Percentiles rank a stretch among this genome's conserved stretches.
Conservation (phyloP, 2,888 invertebrate species). For the Campaea margaritaria region DNA sequence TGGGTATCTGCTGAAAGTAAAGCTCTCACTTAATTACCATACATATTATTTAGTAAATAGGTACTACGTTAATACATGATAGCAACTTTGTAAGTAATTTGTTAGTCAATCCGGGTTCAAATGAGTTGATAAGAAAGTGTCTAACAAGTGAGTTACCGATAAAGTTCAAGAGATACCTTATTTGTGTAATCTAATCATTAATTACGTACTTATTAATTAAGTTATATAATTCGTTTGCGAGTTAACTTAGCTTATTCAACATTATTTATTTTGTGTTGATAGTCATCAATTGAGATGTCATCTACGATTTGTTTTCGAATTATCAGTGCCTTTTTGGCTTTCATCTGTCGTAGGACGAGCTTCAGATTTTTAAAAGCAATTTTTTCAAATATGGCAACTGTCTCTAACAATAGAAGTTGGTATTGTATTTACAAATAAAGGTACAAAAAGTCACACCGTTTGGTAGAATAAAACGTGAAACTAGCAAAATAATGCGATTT, state of each 20-base stretch:
- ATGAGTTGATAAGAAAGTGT: conserved; percentile 25
- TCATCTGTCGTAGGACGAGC: too few relatives aligned
- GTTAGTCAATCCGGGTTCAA: conserved; percentile 7
- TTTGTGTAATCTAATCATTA: background rate
- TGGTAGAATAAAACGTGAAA: conserved; percentile 39
- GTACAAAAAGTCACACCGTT: conserved; percentile 33
- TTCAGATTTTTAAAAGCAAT: too few relatives aligned
- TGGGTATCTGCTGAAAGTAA: background rate
- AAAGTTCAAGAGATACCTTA: background rate
- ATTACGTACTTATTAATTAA: background rate
- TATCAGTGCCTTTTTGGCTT: too few relatives aligned
- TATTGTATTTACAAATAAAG: background rate
- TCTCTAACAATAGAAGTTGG: background rate
- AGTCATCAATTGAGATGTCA: too few relatives aligned
- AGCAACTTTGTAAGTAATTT: conserved; percentile 3
- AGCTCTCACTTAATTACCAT: too few relatives aligned
- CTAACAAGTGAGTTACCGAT: background rate
- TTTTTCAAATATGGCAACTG: too few relatives aligned
- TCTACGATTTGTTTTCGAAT: too few relatives aligned
- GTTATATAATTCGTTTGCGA: too few relatives aligned
- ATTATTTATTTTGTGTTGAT: too few relatives aligned
- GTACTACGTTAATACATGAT: too few relatives aligned
- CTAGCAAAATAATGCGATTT: conserved; percentile 48
- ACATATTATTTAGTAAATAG: too few relatives aligned
- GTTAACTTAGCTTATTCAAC: too few relatives aligned